A percentile compares a stretch with the other conserved stretches of the same genome.
phyloP scores from a whole-genome alignment of 1,140 invertebrate species.

The Drosophila ironensis region DNA sequence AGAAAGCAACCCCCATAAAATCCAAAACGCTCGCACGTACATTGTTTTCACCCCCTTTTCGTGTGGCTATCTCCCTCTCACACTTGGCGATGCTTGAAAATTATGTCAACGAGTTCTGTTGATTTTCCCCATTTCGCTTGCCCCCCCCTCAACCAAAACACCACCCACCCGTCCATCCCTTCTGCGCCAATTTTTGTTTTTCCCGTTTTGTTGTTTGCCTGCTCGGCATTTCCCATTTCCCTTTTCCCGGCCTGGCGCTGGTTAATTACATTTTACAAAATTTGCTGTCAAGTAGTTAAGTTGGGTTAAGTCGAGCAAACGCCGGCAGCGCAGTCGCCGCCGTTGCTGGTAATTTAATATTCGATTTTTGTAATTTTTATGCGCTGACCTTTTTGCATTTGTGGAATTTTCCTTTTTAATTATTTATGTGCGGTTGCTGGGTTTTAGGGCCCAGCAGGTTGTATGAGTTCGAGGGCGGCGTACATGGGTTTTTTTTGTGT shows the following conservation, averaged over 20 bases:
- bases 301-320: slow-evolving; percentile 75
- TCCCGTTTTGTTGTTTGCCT: slow-evolving; percentile 40
- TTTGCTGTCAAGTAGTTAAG: slow-evolving; percentile 81
- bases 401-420: slow-evolving; percentile 76
- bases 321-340: slow-evolving; percentile 1
- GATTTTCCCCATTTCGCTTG: slow-evolving; percentile 67
- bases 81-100: slow-evolving; percentile 59
- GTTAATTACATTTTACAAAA: slow-evolving; percentile 82
- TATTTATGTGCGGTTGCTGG: slow-evolving; percentile 67
- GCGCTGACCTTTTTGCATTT: slow-evolving; percentile 75
- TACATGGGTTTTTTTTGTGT: slow-evolving; percentile 16
- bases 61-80: slow-evolving; percentile 9
- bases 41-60: background rate
- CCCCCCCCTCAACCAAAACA: no score
- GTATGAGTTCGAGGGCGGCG: background rate
- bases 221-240: slow-evolving; percentile 22
- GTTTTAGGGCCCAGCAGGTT: background rate
- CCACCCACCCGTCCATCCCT: background rate
- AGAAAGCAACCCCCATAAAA: slow-evolving; percentile 14
- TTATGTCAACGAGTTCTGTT: slow-evolving; percentile 81
- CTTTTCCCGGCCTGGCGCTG: slow-evolving; percentile 48
- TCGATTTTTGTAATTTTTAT: slow-evolving; percentile 78
- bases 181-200: slow-evolving; percentile 13
- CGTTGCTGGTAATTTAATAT: slow-evolving; percentile 72
- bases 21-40: background rate